phyloP scores from a whole-genome alignment of 2,888 invertebrate species.

The Mesorhabditis spiculigera region DNA sequence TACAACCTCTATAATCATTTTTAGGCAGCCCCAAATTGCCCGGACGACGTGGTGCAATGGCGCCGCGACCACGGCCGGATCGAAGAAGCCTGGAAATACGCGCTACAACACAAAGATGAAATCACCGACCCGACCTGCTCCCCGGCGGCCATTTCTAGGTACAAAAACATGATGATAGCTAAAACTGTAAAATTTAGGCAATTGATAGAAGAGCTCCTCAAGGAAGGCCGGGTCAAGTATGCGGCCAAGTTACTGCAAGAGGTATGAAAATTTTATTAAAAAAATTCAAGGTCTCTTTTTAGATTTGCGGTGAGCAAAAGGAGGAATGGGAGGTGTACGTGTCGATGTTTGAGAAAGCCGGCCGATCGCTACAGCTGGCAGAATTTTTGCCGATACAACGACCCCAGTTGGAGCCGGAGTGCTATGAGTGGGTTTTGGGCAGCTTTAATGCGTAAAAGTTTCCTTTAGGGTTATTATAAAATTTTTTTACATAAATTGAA shows the following conservation, averaged over 20 bases:
- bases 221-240: neutral
- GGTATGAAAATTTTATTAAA: neutral
- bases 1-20: too few relatives aligned
- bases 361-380: conserved; percentile 29
- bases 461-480: neutral
- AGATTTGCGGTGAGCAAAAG: conserved; percentile 44
- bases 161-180: neutral
- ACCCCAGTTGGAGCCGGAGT: conserved; percentile 55
- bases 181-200: conserved; percentile 25
- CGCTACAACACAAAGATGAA: conserved; percentile 1
- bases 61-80: conserved; percentile 3
- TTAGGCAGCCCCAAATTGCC: neutral
- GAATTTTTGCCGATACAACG: conserved; percentile 42
- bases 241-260: neutral
- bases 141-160: neutral
- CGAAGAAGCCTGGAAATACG: neutral
- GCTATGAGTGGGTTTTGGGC: conserved; percentile 44
- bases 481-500: too few relatives aligned
- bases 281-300: neutral
- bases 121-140: neutral
- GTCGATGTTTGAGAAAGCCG: conserved; percentile 37
- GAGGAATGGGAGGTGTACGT: conserved; percentile 57
- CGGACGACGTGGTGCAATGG: neutral
- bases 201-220: neutral
- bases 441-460: conserved; percentile 7